phyloP scores from a whole-genome alignment of 2,797 vertebrate species.

The Tauraco hartlaubi region DNA sequence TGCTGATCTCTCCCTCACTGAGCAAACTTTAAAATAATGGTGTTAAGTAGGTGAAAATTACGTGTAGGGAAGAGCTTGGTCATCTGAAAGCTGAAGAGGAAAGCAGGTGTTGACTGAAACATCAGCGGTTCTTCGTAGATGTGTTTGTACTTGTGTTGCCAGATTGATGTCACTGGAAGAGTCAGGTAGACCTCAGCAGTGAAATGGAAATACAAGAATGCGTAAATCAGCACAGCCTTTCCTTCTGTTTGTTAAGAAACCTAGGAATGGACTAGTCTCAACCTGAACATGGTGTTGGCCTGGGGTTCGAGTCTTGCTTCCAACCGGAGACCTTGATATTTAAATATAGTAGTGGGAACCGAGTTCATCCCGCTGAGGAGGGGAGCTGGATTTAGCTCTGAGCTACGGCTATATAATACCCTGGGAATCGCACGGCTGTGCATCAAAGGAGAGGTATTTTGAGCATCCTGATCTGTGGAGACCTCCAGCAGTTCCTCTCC shows the following conservation, averaged over 20 bases:
- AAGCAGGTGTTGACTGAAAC: background rate
- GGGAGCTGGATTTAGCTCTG: background rate
- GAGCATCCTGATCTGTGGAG: background rate
- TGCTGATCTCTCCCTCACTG: background rate
- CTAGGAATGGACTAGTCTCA: background rate
- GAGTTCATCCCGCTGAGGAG: background rate
- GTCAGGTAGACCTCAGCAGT: background rate
- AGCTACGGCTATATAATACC: background rate
- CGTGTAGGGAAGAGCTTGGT: background rate
- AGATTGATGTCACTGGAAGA: background rate
- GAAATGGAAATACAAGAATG: background rate
- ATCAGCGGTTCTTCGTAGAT: background rate
- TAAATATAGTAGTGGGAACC: constrained; percentile 1
- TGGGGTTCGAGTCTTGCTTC: background rate
- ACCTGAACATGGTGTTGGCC: background rate
- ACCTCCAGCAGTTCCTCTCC: background rate
- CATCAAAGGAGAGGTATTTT: background rate
- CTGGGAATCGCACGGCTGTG: background rate
- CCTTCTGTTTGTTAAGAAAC: background rate
- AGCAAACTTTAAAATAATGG: background rate
- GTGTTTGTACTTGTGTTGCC: background rate
- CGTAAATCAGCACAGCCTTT: background rate
- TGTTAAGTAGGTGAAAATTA: background rate
- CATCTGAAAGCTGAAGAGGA: background rate
- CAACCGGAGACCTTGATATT: background rate